Evolutionary conservation across 2,888 invertebrate genomes (phyloP), one percentile per base, ranked within the genome.

Genomic region (Eilema griseolum): DNA sequence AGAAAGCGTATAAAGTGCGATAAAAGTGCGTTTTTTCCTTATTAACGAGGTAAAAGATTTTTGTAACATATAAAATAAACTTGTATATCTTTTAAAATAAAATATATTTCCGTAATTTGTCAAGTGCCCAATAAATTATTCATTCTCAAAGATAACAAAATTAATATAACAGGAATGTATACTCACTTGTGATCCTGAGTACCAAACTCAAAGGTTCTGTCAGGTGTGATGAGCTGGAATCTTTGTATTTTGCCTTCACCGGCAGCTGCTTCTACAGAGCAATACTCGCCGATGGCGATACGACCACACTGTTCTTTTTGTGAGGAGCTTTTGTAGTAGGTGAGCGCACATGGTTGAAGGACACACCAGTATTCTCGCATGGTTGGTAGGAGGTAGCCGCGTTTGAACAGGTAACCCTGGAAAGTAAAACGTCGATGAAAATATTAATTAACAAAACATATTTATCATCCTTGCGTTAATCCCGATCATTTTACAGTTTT

Each of bases 281-380:
- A 97, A 85, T 96, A 96, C 41, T 96, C 94, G 81, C 97, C 97
- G 31, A 98, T 95, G 1, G 92, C 81, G 68, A 98, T 96, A 26
- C 96, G 92, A 0, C 98, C 98, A 72, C 97, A 97, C 63, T 96
- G 95, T 26, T 97, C 97, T 83, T 96, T 97, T 73, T 95, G 95
- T 0, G 97, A 96, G 0, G 97, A 96, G 80, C 96, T 96, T 88
- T 97, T 97, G 90, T 97, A 98, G 89, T 98, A 98, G 0, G 96
- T 96, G 61, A 98, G 94, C 66, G 97, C 96, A 41, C 96, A 97
- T 0, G 98, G 97, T 71, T 97, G 96, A 1, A 98, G 93, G 0
- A 98, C 97, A 85, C 98, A 97, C 97, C 97, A 98, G 87, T 97
- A 97, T 80, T 98, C 98, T 23, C 97, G 96, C 96, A 97, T 96